Conservation (phyloP, 2,113 vertebrate genomes). For the Clarias magur region DNA sequence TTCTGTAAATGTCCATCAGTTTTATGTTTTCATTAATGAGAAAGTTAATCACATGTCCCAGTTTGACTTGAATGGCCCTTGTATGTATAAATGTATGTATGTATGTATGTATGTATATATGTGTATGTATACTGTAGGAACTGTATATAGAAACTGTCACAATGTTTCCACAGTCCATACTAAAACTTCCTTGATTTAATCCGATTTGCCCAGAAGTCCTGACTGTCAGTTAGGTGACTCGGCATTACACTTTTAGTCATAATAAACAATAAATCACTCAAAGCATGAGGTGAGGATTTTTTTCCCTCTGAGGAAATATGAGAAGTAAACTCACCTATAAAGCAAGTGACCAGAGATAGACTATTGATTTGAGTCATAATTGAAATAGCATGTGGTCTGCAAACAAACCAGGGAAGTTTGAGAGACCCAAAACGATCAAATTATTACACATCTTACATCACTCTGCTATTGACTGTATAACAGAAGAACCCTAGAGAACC, state of each 20-base stretch:
- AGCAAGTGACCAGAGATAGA: not conserved
- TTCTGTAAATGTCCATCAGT: no score
- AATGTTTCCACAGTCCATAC: not conserved
- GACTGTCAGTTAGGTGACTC: not conserved
- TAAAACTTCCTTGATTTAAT: slow-evolving; percentile 25
- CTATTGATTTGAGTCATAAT: slow-evolving; percentile 19
- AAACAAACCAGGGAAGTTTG: not conserved
- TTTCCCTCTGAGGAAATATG: not conserved
- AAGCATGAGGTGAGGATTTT: slow-evolving; percentile 12
- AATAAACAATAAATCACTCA: slow-evolving; percentile 27
- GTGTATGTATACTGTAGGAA: no score
- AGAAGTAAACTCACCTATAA: slow-evolving; percentile 28
- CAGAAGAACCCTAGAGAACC: not conserved
- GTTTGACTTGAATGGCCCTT: no score
- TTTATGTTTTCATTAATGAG: no score
- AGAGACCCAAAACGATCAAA: not conserved
- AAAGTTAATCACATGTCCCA: no score
- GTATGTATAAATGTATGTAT: no score
- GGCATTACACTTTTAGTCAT: slow-evolving; percentile 6
- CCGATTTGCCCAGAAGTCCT: slow-evolving; percentile 20
- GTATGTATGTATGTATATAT: no score
- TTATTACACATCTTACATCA: not conserved
- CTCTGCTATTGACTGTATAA: not conserved
- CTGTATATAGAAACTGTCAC: not conserved
- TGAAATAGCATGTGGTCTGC: not conserved